Conservation (phyloP, 2,113 vertebrate genomes). For the Ammospiza caudacuta region DNA sequence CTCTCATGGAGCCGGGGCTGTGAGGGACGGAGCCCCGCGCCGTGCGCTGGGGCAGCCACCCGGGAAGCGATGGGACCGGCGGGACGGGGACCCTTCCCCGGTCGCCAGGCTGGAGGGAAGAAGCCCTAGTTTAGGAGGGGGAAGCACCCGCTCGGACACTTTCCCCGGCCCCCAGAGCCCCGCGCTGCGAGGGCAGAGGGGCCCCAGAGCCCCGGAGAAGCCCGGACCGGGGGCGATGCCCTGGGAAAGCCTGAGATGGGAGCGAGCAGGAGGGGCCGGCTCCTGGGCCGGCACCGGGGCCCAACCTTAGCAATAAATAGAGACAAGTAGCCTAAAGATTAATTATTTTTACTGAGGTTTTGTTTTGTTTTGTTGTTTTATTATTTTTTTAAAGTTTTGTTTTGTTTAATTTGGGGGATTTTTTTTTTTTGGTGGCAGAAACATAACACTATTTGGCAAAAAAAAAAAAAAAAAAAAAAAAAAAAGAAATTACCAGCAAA, state of each 20-base stretch:
- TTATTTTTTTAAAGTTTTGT: neutral
- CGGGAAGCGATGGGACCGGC: neutral
- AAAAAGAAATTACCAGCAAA: constrained; percentile 69
- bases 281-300: neutral
- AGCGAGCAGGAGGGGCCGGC: neutral
- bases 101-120: neutral
- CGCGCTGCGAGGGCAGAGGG: neutral
- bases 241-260: neutral
- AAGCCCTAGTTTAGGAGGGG: neutral
- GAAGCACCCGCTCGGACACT: neutral
- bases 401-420: neutral
- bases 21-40: neutral
- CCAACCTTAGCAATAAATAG: neutral
- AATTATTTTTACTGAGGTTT: constrained; percentile 16
- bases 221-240: too few species aligned
- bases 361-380: neutral
- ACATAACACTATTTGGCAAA: constrained; percentile 74
- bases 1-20: fast-evolving
- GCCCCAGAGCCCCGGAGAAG: neutral
- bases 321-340: constrained; percentile 69
- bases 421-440: constrained; percentile 15
- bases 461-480: constrained; percentile 64
- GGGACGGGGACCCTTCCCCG: neutral
- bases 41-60: neutral
- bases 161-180: neutral